phyloP scores from a whole-genome alignment of 64 coral and sea anemone genomes.

The Platygyra sinensis region DNA sequence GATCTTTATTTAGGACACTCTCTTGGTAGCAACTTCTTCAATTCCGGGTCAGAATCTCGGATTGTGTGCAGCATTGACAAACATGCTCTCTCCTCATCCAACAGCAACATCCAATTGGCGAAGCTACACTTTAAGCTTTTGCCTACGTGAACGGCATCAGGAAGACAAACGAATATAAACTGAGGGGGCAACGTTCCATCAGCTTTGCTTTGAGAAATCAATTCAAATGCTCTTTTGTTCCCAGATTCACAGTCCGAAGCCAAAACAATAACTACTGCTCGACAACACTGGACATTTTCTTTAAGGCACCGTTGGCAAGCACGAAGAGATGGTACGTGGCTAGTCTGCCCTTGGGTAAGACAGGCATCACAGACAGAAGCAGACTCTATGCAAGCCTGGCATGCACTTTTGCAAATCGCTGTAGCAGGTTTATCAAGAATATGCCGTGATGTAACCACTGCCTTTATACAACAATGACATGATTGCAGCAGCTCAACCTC shows the following conservation, averaged over 20 bases:
- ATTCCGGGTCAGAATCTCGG: conserved; percentile 16
- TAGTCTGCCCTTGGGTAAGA: not conserved
- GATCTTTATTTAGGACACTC: conserved; percentile 68
- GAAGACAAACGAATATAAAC: conserved; percentile 23
- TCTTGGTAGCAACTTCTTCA: conserved; percentile 40
- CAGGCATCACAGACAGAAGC: conserved; percentile 28
- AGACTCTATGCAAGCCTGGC: conserved; percentile 26
- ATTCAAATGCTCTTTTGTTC: conserved; percentile 34
- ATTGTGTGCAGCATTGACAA: conserved; percentile 45
- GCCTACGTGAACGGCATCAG: conserved; percentile 68
- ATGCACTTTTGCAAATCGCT: not conserved
- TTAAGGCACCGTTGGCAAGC: conserved; percentile 12
- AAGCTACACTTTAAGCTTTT: conserved; percentile 63
- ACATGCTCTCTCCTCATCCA: conserved; percentile 48
- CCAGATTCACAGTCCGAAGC: not conserved
- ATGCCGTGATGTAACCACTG: not conserved
- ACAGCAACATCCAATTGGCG: conserved; percentile 56
- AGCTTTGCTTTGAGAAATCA: not conserved
- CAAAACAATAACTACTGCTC: not conserved
- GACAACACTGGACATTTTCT: not conserved
- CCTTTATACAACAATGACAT: conserved; percentile 16
- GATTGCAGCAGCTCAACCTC: conserved; percentile 31
- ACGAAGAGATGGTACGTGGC: conserved; percentile 16
- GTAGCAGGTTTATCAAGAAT: conserved; percentile 21
- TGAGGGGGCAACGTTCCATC: not conserved